These are phyloP conservation scores for Conchocele bisecta DNA, from an alignment of 2,888 invertebrate species.

Conservation along the genomic window DNA sequence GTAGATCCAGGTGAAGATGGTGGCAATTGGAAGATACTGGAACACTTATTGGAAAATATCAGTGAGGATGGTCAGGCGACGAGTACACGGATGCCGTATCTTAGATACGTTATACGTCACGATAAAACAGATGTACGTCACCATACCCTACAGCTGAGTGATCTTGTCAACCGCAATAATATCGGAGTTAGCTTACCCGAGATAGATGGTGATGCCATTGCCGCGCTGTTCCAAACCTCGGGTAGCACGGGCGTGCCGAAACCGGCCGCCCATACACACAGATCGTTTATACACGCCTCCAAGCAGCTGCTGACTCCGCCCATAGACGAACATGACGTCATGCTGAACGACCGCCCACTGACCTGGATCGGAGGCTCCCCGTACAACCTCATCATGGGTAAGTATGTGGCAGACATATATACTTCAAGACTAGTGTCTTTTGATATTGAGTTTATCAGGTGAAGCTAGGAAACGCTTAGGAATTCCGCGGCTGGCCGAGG, in stretches of 20 bases:
- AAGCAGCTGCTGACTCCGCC: too few relatives aligned
- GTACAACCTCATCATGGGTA: neutral
- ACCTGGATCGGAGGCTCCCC: neutral
- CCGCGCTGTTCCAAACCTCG: constrained; percentile 1
- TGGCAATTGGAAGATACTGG: neutral
- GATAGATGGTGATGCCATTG: neutral
- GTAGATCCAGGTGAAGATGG: neutral
- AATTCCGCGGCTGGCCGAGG: too few relatives aligned
- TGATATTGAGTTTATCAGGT: too few relatives aligned
- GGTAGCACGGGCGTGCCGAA: constrained; percentile 1
- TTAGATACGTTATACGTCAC: neutral
- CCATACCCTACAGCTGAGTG: neutral
- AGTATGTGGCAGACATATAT: too few relatives aligned
- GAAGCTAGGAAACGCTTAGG: too few relatives aligned
- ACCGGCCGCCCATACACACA: neutral
- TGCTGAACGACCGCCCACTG: neutral
- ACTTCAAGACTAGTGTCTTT: too few relatives aligned
- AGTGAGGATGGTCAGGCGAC: neutral
- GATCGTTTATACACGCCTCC: neutral
- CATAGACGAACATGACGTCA: neutral
- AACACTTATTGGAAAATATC: neutral
- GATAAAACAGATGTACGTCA: neutral
- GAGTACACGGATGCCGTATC: neutral
- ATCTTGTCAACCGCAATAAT: neutral
- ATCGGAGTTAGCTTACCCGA: neutral